Conservation (phyloP, 2,888 invertebrate genomes). For the Lysandra bellargus region DNA sequence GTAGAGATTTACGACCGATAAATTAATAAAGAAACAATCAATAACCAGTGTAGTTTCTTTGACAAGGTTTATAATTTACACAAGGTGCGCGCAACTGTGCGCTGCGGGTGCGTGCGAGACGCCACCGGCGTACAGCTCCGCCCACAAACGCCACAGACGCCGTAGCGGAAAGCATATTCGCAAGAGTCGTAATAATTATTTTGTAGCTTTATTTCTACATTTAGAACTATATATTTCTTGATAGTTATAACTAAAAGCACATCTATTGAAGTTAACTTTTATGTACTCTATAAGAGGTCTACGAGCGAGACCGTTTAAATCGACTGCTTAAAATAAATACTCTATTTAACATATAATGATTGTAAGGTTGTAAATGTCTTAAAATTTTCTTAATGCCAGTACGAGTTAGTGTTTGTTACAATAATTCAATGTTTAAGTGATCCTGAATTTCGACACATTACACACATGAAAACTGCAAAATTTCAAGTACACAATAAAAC, state of each 20-base stretch:
- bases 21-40: neutral
- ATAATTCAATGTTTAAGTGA: neutral
- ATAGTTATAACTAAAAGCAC: conserved; percentile 18
- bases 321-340: conserved; percentile 22
- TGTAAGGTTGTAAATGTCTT: conserved; percentile 3
- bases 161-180: conserved; percentile 12
- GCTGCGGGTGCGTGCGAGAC: conserved; percentile 7
- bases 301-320: neutral
- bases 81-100: conserved; percentile 16
- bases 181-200: conserved; percentile 9
- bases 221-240: conserved; percentile 21
- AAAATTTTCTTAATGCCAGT: neutral
- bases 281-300: conserved; percentile 12
- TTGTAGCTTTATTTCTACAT: conserved; percentile 19
- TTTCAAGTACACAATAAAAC: neutral
- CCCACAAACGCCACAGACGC: neutral
- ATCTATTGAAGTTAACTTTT: conserved; percentile 16
- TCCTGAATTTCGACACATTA: neutral
- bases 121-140: conserved; percentile 12
- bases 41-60: neutral
- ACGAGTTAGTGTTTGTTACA: neutral
- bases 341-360: neutral
- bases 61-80: conserved; percentile 2
- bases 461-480: neutral
- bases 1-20: neutral